Base-by-base conservation (phyloP, 30 jellyfish, hydroid and myxozoan species). In the Euphysa ruthae region DNA sequence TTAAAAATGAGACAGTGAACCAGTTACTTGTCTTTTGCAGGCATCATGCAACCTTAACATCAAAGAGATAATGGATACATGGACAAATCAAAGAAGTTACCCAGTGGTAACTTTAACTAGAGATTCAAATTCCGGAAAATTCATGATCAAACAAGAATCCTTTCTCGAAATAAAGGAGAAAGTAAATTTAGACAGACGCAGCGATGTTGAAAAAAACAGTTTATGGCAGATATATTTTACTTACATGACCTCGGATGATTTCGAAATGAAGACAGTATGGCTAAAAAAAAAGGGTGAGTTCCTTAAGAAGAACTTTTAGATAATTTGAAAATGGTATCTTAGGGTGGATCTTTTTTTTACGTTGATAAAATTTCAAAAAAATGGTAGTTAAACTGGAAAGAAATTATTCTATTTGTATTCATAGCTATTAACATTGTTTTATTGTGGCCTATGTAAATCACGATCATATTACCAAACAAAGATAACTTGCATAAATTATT, bases 141-240 rank as follows among this genome's bases (percentile, higher is more conserved):
- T 92, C 21, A 43, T 65, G 33, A 27, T 92, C 4, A 35, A 70
- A 30, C 99, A 92, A 61, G 66, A 73, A 58, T 77, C 96, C 4
- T 77, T 82, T 58, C 75, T 92, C 6, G 83, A 70, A 22, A 86
- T 77, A 56, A 92, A 78, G 62, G 72, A 70, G 0, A 74, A 73
- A 27, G 3, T 32, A 42, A 27, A 66, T 61, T 27, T 18, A 22
- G 54, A 49, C 6, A 61, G 26, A 3, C 26, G 26, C 15, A 33
- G 32, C 4, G 16, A 31, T 31, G 62, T 14, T 7, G 28, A 29
- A 26, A 49, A 32, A 28, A 44, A 43, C 22, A 38, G 54, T 25
- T 71, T 68, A 16, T 88, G 98, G 98, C 80, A 75, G 14, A 77
- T 88, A 8, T 94, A 94, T 15, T 88, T 88, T 56, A 88, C 98